phyloP scores from a whole-genome alignment of 1,140 invertebrate genomes.

The Macrostomum lignano region DNA sequence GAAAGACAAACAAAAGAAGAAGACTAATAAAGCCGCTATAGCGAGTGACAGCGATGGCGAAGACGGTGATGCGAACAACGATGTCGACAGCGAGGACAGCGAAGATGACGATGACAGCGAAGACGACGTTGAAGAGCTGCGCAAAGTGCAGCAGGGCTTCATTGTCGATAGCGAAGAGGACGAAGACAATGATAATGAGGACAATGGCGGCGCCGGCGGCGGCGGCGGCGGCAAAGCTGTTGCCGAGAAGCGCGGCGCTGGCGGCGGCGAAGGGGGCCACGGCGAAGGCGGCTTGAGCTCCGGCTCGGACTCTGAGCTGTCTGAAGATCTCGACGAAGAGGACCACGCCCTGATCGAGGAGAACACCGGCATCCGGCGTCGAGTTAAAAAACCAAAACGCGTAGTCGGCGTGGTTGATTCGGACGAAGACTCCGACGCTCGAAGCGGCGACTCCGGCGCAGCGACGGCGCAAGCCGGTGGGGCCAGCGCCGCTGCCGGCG shows the following conservation, averaged over 20 bases:
- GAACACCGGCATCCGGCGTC: conserved; percentile 85
- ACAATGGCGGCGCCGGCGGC: conserved; percentile 29
- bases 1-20: too few species aligned
- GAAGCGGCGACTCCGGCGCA: background rate
- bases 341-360: conserved; percentile 92
- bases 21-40: too few species aligned
- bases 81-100: too few species aligned
- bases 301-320: conserved; percentile 17
- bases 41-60: too few species aligned
- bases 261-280: conserved; percentile 11
- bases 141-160: too few species aligned
- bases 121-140: too few species aligned
- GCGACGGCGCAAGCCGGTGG: background rate
- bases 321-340: conserved; percentile 69
- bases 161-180: conserved; percentile 77
- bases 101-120: too few species aligned
- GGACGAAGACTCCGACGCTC: background rate
- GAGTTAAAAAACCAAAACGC: conserved; percentile 42
- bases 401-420: conserved; percentile 16
- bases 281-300: conserved; percentile 10
- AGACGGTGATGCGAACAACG: too few species aligned
- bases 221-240: conserved; percentile 9
- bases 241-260: conserved; percentile 11
- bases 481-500: background rate
- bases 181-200: conserved; percentile 41